Evolutionary conservation across 2,113 vertebrate species (phyloP).

Genomic region (Cinclus cinclus): DNA sequence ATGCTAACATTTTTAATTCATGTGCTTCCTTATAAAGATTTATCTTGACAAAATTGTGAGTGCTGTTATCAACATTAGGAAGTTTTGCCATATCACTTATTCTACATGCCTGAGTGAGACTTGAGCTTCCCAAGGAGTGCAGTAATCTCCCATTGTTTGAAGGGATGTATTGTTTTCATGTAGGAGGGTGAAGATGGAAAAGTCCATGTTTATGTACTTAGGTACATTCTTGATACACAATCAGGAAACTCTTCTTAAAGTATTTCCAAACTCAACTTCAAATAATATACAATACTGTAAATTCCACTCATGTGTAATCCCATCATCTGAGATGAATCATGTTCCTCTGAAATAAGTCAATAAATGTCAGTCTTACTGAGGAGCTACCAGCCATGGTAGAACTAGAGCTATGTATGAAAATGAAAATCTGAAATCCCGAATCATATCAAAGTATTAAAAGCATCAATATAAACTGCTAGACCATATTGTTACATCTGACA

Average conservation of each 20-base stretch:
- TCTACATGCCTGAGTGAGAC: background rate
- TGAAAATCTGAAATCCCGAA: background rate
- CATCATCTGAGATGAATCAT: background rate
- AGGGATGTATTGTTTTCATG: background rate
- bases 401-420: background rate
- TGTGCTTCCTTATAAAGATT: constrained; percentile 11
- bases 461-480: background rate
- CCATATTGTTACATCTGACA: background rate
- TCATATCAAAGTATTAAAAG: background rate
- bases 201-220: background rate
- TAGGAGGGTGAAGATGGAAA: background rate
- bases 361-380: background rate
- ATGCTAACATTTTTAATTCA: constrained; percentile 32
- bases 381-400: background rate
- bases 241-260: constrained; percentile 6
- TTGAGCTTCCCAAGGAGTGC: constrained; percentile 1
- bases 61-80: constrained; percentile 1
- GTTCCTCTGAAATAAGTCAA: background rate
- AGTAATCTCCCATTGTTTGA: background rate
- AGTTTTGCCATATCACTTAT: constrained; percentile 12
- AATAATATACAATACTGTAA: constrained; percentile 1
- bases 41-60: constrained; percentile 29
- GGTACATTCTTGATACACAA: background rate
- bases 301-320: background rate
- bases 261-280: background rate